Base-by-base conservation (phyloP, 2,113 vertebrate species). In the Pleuronectes platessa region DNA sequence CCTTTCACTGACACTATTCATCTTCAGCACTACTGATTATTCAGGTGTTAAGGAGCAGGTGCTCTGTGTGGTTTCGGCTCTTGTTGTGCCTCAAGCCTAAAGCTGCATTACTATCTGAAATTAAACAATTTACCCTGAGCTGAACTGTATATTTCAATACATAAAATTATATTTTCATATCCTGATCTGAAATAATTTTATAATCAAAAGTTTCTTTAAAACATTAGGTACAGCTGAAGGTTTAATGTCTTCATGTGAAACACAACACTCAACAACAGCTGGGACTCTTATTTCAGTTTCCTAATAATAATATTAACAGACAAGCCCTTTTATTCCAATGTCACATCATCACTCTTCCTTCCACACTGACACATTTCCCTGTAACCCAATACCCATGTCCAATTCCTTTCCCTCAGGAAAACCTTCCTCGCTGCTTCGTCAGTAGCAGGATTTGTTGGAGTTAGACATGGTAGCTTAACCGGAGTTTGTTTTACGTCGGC, bases 31-130 rank as follows among this genome's bases (percentile, higher is more conserved):
- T 8, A 31, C 82, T 78, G 73, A 89, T 27, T 66, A 82, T 18
- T 13, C 21, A 54, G 47, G 21, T 55, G 58, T 35, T 56, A 9
- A 61, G 37, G 17, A 74, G 66, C 87, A 92, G 88, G 82, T 92
- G 86, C 66, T 61, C 17, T 51, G 27, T 21, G 40, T 42, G 12
- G 40, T 12, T 42, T 42, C 2, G 1, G 40, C 10, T 11, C 40
- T 13, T 11, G 47, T 6, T 51, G 14, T 2, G 55, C 12, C n/a
- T 13, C 18, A 27, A 42, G n/a, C 47, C 45, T 53, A 40, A 7
- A 71, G 5, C 15, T 67, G 56, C 56, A 62, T 14, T 27, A 54
- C 47, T 7, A 6, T 51, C 17, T 51, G 18, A 51, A 18, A 8
- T 18, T 8, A 20, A 51, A 31, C 31, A 20, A 51, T 51, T 9